phyloP scores from a whole-genome alignment of 2,888 invertebrate species.

The Ochlodes sylvanus region DNA sequence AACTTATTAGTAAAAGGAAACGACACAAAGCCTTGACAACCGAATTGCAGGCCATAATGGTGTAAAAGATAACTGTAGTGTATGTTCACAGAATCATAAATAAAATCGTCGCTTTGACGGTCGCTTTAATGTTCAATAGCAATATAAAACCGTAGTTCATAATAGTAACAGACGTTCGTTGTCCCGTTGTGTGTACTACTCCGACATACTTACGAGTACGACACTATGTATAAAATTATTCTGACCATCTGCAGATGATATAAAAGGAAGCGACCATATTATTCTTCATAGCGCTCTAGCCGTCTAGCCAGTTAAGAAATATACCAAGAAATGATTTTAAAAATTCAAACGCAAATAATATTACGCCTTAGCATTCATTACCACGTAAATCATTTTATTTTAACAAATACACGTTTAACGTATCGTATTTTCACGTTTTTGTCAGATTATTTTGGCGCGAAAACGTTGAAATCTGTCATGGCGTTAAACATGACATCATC shows the following conservation, averaged over 20 bases:
- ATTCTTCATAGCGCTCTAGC: neutral
- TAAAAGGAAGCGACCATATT: constrained; percentile 13
- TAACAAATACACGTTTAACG: no score
- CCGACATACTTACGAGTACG: constrained; percentile 37
- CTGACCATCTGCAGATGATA: constrained; percentile 30
- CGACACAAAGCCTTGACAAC: no score
- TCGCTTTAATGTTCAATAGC: constrained; percentile 43
- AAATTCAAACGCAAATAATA: no score
- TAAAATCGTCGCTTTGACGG: constrained; percentile 17
- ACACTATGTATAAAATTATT: constrained; percentile 40
- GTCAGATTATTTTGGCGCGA: no score
- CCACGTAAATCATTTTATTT: no score
- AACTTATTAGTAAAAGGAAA: no score
- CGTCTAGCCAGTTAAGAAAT: neutral
- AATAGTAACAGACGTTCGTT: constrained; percentile 51
- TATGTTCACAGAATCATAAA: constrained; percentile 3
- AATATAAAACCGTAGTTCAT: constrained; percentile 50
- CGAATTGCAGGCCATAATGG: neutral
- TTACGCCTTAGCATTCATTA: no score
- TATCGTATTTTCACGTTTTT: no score
- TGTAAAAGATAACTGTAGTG: neutral
- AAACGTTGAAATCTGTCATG: no score
- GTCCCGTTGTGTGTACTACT: constrained; percentile 65
- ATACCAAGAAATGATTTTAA: no score
- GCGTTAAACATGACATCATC: no score